Conservation (phyloP, 2,113 vertebrate species). For the Parus major region DNA sequence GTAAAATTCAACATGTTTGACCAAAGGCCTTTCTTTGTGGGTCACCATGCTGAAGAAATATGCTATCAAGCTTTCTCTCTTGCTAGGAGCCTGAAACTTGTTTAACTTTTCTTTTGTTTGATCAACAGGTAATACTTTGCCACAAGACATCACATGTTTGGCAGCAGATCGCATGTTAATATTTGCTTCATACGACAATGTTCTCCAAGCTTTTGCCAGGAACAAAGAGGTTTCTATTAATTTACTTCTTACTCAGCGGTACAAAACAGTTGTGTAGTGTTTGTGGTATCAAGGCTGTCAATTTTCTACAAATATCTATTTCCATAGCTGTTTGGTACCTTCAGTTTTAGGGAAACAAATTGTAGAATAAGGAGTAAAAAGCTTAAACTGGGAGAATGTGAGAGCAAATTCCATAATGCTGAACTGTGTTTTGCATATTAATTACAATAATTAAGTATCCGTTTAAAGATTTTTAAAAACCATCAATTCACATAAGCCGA, state of each 20-base stretch:
- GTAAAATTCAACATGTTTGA: neutral
- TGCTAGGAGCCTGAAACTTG: neutral
- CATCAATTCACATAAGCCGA: fast-evolving
- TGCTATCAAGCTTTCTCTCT: neutral
- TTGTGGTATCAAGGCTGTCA: neutral
- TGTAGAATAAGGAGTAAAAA: neutral
- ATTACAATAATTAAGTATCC: neutral
- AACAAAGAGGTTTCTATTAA: conserved; percentile 82
- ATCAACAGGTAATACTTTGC: conserved; percentile 87
- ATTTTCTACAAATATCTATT: neutral
- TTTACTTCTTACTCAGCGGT: neutral
- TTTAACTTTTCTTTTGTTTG: neutral
- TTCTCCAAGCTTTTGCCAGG: conserved; percentile 87
- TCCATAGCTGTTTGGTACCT: fast-evolving
- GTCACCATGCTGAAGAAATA: neutral
- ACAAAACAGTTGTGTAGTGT: neutral
- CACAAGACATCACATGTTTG: conserved; percentile 87
- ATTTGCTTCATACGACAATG: conserved; percentile 82
- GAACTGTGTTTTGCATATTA: neutral
- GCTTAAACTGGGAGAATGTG: neutral
- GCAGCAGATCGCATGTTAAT: conserved; percentile 91
- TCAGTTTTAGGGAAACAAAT: neutral
- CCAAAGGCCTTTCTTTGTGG: neutral
- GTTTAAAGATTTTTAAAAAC: neutral
- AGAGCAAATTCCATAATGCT: neutral